A percentile compares a stretch with the other conserved stretches of the same genome.
phyloP scores from a whole-genome alignment of 2,113 vertebrate genomes.

The Maccullochella peelii region DNA sequence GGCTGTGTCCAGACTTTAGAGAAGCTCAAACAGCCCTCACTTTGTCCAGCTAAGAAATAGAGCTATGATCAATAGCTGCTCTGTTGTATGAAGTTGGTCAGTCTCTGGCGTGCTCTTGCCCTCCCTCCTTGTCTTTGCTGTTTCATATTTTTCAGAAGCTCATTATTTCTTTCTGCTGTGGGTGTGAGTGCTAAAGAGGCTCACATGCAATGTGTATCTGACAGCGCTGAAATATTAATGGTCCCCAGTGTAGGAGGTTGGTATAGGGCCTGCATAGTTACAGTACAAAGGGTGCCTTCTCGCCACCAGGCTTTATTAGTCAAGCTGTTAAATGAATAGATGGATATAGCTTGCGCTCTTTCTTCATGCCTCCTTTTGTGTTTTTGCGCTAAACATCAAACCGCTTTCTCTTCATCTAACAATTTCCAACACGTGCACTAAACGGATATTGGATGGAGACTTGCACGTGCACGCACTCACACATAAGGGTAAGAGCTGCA shows the following conservation, averaged over 20 bases:
- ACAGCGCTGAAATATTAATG: constrained; percentile 85
- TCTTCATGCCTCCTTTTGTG: constrained; percentile 54
- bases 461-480: neutral
- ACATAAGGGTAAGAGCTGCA: neutral
- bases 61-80: constrained; percentile 83
- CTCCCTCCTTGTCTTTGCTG: constrained; percentile 61
- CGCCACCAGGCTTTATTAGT: constrained; percentile 83
- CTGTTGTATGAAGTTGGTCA: constrained; percentile 80
- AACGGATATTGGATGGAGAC: constrained; percentile 15
- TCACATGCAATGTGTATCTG: constrained; percentile 80
- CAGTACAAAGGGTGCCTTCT: constrained; percentile 83
- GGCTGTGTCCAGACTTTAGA: constrained; percentile 79
- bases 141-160: constrained; percentile 83
- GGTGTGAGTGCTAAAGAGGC: constrained; percentile 80
- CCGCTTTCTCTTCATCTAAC: constrained; percentile 50
- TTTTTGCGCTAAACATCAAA: constrained; percentile 69
- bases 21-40: constrained; percentile 75
- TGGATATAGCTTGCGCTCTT: constrained; percentile 64
- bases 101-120: constrained; percentile 54
- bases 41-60: constrained; percentile 75
- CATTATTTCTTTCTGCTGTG: constrained; percentile 84
- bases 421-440: constrained; percentile 45
- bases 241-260: constrained; percentile 83
- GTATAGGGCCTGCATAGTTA: constrained; percentile 80
- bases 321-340: constrained; percentile 78